Evolutionary conservation across 2,113 vertebrate species (phyloP).

Genomic region (Meleagris gallopavo): DNA sequence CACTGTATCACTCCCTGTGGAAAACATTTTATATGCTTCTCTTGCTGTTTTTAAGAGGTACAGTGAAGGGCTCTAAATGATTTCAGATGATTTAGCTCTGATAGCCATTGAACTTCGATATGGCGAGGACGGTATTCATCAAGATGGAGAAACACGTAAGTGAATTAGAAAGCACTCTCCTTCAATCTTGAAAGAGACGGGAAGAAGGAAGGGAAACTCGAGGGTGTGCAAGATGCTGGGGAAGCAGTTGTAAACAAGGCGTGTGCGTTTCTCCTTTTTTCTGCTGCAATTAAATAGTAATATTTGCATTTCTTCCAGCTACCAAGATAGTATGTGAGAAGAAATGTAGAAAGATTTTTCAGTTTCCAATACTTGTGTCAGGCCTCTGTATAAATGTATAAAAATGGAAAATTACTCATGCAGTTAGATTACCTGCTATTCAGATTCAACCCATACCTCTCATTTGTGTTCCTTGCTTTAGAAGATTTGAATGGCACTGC

Average conservation of each 20-base stretch:
- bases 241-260: not conserved
- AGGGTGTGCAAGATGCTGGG: not conserved
- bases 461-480: not conserved
- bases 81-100: not conserved
- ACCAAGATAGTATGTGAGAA: not conserved
- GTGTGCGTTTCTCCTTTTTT: not conserved
- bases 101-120: not conserved
- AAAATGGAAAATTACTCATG: slow-evolving; percentile 24
- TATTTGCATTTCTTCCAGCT: not conserved
- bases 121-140: not conserved
- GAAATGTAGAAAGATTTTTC: slow-evolving; percentile 9
- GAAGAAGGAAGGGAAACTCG: not conserved
- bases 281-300: not conserved
- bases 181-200: not conserved
- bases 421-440: not conserved
- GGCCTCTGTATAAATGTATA: not conserved
- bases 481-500: not conserved
- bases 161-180: not conserved
- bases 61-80: not conserved
- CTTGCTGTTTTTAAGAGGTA: not conserved
- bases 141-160: not conserved
- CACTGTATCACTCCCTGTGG: not conserved
- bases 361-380: not conserved
- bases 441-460: not conserved
- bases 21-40: not conserved